phyloP scores from a whole-genome alignment of 2,113 vertebrate species.

The Poicephalus gulielmi region DNA sequence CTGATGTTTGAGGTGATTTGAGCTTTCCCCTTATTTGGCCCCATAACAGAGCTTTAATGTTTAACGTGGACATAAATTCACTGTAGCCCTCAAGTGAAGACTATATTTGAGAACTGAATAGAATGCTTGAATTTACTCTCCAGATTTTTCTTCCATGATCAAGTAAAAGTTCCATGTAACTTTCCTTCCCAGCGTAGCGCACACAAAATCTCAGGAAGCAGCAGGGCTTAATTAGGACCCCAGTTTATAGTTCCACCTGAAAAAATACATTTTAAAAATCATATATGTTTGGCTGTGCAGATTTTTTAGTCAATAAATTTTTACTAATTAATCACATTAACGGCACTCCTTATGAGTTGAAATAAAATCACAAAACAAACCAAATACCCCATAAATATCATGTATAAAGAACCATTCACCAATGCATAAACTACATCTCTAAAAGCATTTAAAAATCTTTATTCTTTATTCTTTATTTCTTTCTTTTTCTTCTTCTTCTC shows the following conservation, averaged over 20 bases:
- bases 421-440: constrained; percentile 29
- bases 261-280: constrained; percentile 83
- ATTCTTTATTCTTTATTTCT: not conserved
- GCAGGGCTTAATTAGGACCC: constrained; percentile 79
- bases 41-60: constrained; percentile 61
- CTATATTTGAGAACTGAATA: constrained; percentile 70
- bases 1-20: constrained; percentile 34
- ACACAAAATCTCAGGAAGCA: constrained; percentile 79
- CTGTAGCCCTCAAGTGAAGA: constrained; percentile 53
- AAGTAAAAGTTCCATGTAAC: constrained; percentile 67
- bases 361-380: constrained; percentile 79
- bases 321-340: constrained; percentile 84
- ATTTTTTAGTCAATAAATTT: constrained; percentile 81
- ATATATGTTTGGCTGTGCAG: constrained; percentile 75
- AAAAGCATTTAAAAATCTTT: constrained; percentile 58
- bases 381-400: constrained; percentile 77
- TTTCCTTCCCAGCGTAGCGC: constrained; percentile 60
- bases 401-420: constrained; percentile 76
- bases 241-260: constrained; percentile 84
- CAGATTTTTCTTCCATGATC: constrained; percentile 68
- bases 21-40: constrained; percentile 53
- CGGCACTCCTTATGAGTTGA: constrained; percentile 75
- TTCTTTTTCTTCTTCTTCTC: fast-evolving
- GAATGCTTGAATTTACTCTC: constrained; percentile 70
- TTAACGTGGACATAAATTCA: constrained; percentile 66